Percentiles rank a stretch among this genome's conserved stretches.
These are phyloP conservation scores for Steinernema feltiae DNA, from an alignment of 1,140 invertebrate genomes.

Conservation along the genomic window DNA sequence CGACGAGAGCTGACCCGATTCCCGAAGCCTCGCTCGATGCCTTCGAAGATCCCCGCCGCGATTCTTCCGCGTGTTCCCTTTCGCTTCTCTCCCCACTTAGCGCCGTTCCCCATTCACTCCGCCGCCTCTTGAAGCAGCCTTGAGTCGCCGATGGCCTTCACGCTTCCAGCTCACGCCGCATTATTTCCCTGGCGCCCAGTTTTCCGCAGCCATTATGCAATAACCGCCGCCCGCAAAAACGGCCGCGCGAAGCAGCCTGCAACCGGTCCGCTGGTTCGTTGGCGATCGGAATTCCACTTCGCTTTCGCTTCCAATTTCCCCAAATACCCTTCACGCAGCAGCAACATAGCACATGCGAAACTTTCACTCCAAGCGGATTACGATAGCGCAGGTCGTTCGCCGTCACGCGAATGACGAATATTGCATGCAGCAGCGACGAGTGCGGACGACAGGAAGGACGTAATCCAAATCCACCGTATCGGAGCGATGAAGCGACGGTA, in stretches of 20 bases:
- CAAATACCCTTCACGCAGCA: not conserved
- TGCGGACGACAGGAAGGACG: not conserved
- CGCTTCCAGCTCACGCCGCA: no score
- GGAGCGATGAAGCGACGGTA: not conserved
- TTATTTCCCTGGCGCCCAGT: slow-evolving; percentile 13
- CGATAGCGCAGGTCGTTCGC: no score
- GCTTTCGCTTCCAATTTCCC: slow-evolving; percentile 13
- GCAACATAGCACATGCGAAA: not conserved
- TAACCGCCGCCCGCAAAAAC: slow-evolving; percentile 11
- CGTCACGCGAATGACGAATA: no score
- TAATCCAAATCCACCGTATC: not conserved
- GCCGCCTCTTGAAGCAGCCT: slow-evolving; percentile 12
- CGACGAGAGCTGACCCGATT: slow-evolving; percentile 2
- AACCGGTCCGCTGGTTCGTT: slow-evolving; percentile 2
- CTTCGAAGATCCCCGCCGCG: not conserved
- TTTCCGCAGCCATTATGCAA: slow-evolving; percentile 11
- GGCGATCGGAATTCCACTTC: slow-evolving; percentile 5
- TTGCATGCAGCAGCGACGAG: no score
- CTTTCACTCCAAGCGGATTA: slow-evolving; percentile 10
- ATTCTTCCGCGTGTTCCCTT: not conserved
- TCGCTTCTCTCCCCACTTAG: not conserved
- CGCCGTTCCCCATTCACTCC: no score
- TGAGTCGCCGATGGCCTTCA: slow-evolving; percentile 10
- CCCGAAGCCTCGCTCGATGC: not conserved
- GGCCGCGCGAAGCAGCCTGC: not conserved